These are phyloP conservation scores for Acleris sparsana DNA, from an alignment of 2,888 invertebrate genomes.

Conservation along the genomic window DNA sequence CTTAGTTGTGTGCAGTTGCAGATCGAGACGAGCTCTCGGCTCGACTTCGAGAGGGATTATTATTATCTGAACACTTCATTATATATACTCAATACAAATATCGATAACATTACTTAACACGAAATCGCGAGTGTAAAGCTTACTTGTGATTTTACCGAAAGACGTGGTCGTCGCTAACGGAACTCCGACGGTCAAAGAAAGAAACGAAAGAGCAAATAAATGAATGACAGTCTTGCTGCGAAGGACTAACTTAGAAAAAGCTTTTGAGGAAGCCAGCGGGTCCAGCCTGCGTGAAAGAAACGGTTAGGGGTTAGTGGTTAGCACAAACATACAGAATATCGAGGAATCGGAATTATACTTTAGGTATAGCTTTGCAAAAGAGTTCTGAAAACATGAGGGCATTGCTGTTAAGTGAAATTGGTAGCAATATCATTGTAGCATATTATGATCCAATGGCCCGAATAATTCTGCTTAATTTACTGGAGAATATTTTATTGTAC, in stretches of 20 bases:
- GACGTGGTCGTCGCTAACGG: conserved; percentile 69
- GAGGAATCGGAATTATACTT: background rate
- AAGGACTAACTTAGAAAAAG: conserved; percentile 91
- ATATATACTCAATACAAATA: conserved; percentile 70
- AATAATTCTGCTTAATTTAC: no score
- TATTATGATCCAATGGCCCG: background rate
- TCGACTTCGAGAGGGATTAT: conserved; percentile 59
- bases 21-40: conserved; percentile 46
- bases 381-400: no score
- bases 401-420: no score
- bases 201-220: conserved; percentile 74
- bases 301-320: conserved; percentile 44
- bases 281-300: conserved; percentile 88
- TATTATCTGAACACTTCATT: conserved; percentile 79
- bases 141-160: conserved; percentile 60
- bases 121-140: conserved; percentile 70
- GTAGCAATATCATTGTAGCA: background rate
- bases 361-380: no score
- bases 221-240: conserved; percentile 81
- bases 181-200: conserved; percentile 69
- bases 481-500: no score
- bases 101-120: conserved; percentile 64
- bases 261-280: conserved; percentile 97
- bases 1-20: conserved; percentile 74
- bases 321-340: conserved; percentile 37